Base-by-base conservation (phyloP, 2,888 invertebrate species). In the Drosophila anomalata region DNA sequence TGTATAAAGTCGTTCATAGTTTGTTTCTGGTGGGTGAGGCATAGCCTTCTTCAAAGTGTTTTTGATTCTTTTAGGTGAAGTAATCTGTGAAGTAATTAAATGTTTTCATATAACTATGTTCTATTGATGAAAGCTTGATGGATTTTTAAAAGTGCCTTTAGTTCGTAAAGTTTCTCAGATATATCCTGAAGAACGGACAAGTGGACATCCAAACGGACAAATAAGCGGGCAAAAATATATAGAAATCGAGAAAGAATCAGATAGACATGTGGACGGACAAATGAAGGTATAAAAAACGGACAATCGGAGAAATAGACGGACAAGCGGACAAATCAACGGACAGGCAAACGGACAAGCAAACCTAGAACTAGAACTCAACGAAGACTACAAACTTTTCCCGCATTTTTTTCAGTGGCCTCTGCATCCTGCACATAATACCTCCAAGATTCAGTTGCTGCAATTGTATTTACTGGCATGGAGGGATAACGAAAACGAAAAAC, bases 401-500 rank as follows among this genome's bases (percentile, higher is more conserved):
- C 12, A 2, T 0, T 14, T 55, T 55, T 11, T 9, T 4, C 47
- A 41, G 46, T 63, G 29, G 7, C 17, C 1, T 8, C 3, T 24
- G 17, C 29, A 3, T 51, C 12, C 20, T 11, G 7, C n/a, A 20
- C 14, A 12, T 33, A 36, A 44, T 42, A 12, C 33, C 67, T 24
- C 17, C 39, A 65, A 29, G 52, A 47, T 53, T 47, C 63, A 65
- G 65, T 59, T 57, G 66, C 76, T 72, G 68, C 75, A 79, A 83
- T 75, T 79, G 77, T 73, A 73, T 60, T 75, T 68, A 59, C 46
- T 57, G 72, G 56, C 50, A 29, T 9, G 20, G 17, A 20, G 24
- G 41, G 50, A 42, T 72, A 65, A 63, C 57, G 59, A 79, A 75
- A 82, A 75, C 83, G 79, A 84, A 79, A 75, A 82, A 75, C 87